These are phyloP conservation scores for Callocephalon fimbriatum DNA, from an alignment of 2,113 vertebrate species.

Conservation along the genomic window DNA sequence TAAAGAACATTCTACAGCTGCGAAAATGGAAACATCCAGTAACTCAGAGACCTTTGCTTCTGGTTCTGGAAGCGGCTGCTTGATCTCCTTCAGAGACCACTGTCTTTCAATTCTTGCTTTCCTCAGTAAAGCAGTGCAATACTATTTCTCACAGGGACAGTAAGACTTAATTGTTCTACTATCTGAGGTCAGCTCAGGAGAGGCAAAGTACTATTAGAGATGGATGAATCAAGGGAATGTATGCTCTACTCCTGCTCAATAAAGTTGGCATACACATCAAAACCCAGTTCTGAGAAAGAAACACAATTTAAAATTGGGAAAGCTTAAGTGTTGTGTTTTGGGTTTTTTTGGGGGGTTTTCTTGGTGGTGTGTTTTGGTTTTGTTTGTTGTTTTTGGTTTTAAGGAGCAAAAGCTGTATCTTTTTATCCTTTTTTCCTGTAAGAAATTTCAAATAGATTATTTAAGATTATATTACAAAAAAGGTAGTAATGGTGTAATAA, in stretches of 20 bases:
- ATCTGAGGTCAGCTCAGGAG: background rate
- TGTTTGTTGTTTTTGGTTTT: background rate
- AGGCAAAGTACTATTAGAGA: background rate
- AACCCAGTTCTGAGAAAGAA: background rate
- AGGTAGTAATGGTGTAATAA: background rate
- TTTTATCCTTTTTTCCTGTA: background rate
- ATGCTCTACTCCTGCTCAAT: background rate
- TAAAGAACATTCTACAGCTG: background rate
- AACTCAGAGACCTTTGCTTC: background rate
- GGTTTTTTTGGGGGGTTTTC: too few relatives aligned
- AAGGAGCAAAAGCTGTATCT: background rate
- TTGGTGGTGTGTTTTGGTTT: background rate
- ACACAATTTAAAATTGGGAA: background rate
- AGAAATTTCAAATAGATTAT: background rate
- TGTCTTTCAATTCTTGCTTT: background rate
- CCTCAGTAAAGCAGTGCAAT: accelerated
- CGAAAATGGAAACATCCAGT: background rate
- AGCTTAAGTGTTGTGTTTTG: background rate
- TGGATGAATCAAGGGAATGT: background rate
- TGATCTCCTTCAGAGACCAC: background rate
- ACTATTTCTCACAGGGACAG: background rate
- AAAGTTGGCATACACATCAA: background rate
- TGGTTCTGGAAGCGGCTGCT: background rate
- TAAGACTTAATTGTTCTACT: background rate
- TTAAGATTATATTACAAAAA: background rate